phyloP scores from a whole-genome alignment of 2,113 vertebrate species.

The Ardeotis arabs region DNA sequence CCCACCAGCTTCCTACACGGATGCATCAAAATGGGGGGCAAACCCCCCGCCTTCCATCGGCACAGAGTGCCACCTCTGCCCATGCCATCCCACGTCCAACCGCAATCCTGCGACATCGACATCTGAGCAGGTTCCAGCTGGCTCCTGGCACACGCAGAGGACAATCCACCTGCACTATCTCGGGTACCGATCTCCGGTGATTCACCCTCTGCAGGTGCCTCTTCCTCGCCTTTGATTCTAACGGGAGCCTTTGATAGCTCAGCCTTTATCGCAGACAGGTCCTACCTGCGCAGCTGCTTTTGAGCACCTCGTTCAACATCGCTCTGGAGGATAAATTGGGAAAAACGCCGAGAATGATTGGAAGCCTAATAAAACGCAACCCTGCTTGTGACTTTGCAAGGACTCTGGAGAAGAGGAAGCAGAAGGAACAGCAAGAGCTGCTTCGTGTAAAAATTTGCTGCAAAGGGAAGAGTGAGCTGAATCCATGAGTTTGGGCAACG shows the following conservation, averaged over 20 bases:
- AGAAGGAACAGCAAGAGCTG: background rate
- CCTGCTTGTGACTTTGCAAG: background rate
- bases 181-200: background rate
- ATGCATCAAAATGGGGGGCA: background rate
- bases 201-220: constrained; percentile 36
- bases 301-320: background rate
- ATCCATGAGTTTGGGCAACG: background rate
- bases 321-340: background rate
- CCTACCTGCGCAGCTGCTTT: background rate
- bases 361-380: background rate
- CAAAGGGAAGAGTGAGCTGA: background rate
- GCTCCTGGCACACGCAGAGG: background rate
- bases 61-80: background rate
- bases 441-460: background rate
- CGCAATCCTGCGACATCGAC: rapidly evolving
- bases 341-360: background rate
- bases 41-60: too few species aligned
- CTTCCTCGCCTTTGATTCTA: background rate
- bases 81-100: rapidly evolving
- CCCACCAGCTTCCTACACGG: background rate
- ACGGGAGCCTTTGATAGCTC: background rate
- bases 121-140: background rate
- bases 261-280: background rate
- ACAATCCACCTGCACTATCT: background rate
- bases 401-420: background rate